A percentile compares a stretch with the other conserved stretches of the same genome.
phyloP scores from a whole-genome alignment of 2,888 invertebrate species.

The Stenodera caucasica region DNA sequence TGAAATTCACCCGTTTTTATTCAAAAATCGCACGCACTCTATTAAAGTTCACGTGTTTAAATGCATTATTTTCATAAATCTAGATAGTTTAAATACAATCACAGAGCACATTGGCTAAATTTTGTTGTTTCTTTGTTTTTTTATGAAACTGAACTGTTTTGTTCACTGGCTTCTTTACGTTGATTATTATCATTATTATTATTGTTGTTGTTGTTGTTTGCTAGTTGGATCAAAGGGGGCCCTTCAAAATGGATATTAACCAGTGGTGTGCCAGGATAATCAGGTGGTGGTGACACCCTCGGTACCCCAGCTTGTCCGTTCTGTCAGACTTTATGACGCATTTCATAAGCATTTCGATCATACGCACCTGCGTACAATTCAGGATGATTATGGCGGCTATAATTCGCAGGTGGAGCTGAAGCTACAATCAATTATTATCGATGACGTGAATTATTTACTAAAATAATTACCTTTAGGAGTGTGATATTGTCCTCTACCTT shows the following conservation, averaged over 20 bases:
- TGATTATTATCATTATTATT: neutral
- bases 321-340: conserved; percentile 74
- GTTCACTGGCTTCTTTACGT: conserved; percentile 16
- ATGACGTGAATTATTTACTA: neutral
- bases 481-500: conserved; percentile 70
- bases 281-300: conserved; percentile 53
- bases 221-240: conserved; percentile 29
- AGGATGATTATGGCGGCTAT: conserved; percentile 56
- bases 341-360: conserved; percentile 70
- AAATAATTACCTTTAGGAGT: conserved; percentile 66
- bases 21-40: conserved; percentile 41
- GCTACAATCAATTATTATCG: conserved; percentile 42
- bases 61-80: conserved; percentile 36
- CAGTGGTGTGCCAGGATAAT: conserved; percentile 54
- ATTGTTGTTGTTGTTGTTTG: conserved; percentile 14
- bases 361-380: conserved; percentile 76
- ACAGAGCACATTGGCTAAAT: conserved; percentile 46
- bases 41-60: conserved; percentile 41
- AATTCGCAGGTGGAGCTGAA: conserved; percentile 53
- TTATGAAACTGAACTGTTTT: conserved; percentile 24
- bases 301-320: conserved; percentile 42
- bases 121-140: neutral
- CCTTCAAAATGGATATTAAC: conserved; percentile 46
- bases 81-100: conserved; percentile 41
- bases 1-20: conserved; percentile 51